These are phyloP conservation scores for Paraplagusia blochii DNA, from an alignment of 2,113 vertebrate genomes.

Conservation along the genomic window DNA sequence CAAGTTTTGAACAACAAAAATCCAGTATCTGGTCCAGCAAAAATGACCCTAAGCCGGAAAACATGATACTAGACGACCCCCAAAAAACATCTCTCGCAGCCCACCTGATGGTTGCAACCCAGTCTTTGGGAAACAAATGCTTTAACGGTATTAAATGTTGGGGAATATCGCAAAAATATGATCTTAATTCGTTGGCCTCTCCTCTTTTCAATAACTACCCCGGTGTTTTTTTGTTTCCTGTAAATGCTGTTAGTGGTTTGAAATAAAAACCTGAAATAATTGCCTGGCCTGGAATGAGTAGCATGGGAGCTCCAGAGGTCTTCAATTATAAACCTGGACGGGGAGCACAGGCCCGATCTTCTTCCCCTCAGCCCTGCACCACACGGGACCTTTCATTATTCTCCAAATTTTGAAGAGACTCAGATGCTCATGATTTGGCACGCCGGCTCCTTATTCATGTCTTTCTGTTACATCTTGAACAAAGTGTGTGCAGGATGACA, in stretches of 20 bases:
- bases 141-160: no score
- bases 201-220: no score
- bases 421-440: conserved; percentile 55
- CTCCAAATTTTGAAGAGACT: conserved; percentile 61
- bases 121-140: no score
- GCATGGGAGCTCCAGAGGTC: conserved; percentile 61
- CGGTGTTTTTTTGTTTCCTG: conserved; percentile 4
- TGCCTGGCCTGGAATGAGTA: conserved; percentile 67
- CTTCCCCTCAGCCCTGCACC: conserved; percentile 45
- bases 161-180: no score
- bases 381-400: conserved; percentile 65
- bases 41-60: no score
- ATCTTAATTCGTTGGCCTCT: no score
- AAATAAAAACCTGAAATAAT: conserved; percentile 69
- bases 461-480: conserved; percentile 59
- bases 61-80: no score
- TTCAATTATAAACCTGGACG: conserved; percentile 68
- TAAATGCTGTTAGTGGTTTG: conserved; percentile 64
- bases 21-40: no score
- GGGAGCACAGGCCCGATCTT: conserved; percentile 36
- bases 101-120: no score
- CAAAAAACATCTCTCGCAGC: no score
- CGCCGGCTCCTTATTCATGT: conserved; percentile 49
- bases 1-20: no score
- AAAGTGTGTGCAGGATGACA: conserved; percentile 71